These are phyloP conservation scores for Orius insidiosus DNA, from an alignment of 1,140 invertebrate species.

Conservation along the genomic window DNA sequence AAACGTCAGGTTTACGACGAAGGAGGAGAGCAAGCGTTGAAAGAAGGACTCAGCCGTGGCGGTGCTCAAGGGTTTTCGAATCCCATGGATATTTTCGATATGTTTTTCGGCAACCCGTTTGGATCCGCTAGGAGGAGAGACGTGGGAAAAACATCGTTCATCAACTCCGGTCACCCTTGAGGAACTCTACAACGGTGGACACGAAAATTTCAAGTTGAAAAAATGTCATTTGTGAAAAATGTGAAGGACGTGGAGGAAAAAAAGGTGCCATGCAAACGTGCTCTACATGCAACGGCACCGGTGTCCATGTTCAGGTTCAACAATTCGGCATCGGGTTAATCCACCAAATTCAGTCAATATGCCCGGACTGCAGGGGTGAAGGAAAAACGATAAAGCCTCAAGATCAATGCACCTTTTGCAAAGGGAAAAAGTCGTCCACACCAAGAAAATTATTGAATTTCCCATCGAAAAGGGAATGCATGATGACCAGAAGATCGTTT, in stretches of 20 bases:
- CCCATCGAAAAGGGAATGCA: conserved; percentile 96
- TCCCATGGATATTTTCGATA: conserved; percentile 98
- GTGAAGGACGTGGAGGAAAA: conserved; percentile 81
- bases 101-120: conserved; percentile 74
- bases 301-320: conserved; percentile 80
- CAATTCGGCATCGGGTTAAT: conserved; percentile 91
- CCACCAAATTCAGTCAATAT: conserved; percentile 86
- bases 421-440: conserved; percentile 72
- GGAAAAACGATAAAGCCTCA: conserved; percentile 75
- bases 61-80: conserved; percentile 58
- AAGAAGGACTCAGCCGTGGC: conserved; percentile 69
- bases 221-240: conserved; percentile 95
- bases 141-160: conserved; percentile 90
- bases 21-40: conserved; percentile 94
- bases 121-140: conserved; percentile 39
- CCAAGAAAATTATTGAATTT: conserved; percentile 92
- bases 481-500: conserved; percentile 91
- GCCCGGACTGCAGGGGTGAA: conserved; percentile 71
- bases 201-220: conserved; percentile 85
- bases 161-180: conserved; percentile 83
- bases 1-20: conserved; percentile 91
- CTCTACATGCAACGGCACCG: conserved; percentile 68
- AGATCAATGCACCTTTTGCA: conserved; percentile 83
- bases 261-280: conserved; percentile 85
- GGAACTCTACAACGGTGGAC: conserved; percentile 91